phyloP scores from a whole-genome alignment of 1,140 invertebrate genomes.

The Oscheius sp. region DNA sequence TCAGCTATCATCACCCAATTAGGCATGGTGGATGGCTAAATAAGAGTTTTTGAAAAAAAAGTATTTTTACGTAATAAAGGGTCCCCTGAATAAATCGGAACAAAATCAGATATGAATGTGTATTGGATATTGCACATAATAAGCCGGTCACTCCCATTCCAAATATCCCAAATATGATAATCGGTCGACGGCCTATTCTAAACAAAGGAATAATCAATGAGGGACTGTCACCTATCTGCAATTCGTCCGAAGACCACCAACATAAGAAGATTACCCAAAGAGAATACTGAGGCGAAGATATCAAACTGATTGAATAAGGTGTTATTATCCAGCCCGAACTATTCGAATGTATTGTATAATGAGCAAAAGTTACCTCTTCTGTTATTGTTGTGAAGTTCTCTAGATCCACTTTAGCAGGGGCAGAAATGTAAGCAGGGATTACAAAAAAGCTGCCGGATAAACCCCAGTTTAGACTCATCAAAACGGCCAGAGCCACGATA shows the following conservation, averaged over 20 bases:
- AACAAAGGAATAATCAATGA: neutral
- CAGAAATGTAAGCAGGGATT: constrained; percentile 4
- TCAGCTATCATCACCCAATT: neutral
- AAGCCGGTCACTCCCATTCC: neutral
- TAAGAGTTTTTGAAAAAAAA: neutral
- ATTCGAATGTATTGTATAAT: neutral
- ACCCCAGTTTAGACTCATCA: constrained; percentile 8
- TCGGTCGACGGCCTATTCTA: neutral
- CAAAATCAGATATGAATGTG: neutral
- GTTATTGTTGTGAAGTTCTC: neutral
- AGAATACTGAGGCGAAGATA: neutral
- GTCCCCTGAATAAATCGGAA: constrained; percentile 1
- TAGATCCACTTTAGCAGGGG: neutral
- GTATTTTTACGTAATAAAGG: neutral
- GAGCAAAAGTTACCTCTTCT: neutral
- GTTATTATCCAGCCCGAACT: neutral
- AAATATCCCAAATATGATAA: neutral
- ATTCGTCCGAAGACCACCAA: neutral
- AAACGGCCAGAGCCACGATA: neutral
- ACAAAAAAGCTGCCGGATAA: constrained; percentile 1
- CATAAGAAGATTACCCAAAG: constrained; percentile 6
- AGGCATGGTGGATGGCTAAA: constrained; percentile 1
- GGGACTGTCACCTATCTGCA: constrained; percentile 6
- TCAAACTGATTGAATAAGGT: neutral
- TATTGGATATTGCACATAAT: constrained; percentile 4